A percentile compares a stretch with the other conserved stretches of the same genome.
These are phyloP conservation scores for Paedocypris sp. DNA, from an alignment of 2,113 vertebrate genomes.

Conservation along the genomic window DNA sequence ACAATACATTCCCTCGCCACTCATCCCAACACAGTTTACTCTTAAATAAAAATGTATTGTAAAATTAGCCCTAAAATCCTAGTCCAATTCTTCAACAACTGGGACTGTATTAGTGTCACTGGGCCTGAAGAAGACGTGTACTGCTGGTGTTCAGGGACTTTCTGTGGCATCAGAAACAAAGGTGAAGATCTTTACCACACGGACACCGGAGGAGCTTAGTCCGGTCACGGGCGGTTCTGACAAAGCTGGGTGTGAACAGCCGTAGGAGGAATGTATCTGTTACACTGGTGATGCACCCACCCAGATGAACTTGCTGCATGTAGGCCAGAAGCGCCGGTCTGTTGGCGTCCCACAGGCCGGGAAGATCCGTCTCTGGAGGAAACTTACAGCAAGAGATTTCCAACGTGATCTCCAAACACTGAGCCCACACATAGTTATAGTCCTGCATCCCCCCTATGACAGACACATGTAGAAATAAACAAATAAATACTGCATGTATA, in stretches of 20 bases:
- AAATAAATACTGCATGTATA: not conserved
- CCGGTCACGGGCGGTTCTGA: not conserved
- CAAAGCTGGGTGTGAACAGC: not conserved
- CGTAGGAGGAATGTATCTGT: not conserved
- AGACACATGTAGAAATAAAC: not conserved
- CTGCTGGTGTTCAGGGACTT: too few species aligned
- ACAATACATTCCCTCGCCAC: too few species aligned
- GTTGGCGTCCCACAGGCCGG: conserved; percentile 74
- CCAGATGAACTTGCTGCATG: conserved; percentile 85
- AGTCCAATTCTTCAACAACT: too few species aligned
- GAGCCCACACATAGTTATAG: conserved; percentile 88
- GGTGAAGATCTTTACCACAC: too few species aligned
- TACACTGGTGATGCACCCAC: conserved; percentile 61
- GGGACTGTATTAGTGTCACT: too few species aligned
- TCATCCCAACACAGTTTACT: too few species aligned
- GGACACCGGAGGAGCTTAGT: too few species aligned
- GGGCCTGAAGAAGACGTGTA: too few species aligned
- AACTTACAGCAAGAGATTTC: conserved; percentile 94
- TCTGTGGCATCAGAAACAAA: too few species aligned
- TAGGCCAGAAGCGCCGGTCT: conserved; percentile 71
- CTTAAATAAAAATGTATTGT: too few species aligned
- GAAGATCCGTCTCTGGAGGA: conserved; percentile 64
- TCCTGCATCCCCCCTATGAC: conserved; percentile 93
- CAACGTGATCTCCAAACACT: conserved; percentile 88
- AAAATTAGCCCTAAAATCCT: too few species aligned